Base-by-base conservation (phyloP, 2,888 invertebrate genomes). In the Platycnemis pennipes region DNA sequence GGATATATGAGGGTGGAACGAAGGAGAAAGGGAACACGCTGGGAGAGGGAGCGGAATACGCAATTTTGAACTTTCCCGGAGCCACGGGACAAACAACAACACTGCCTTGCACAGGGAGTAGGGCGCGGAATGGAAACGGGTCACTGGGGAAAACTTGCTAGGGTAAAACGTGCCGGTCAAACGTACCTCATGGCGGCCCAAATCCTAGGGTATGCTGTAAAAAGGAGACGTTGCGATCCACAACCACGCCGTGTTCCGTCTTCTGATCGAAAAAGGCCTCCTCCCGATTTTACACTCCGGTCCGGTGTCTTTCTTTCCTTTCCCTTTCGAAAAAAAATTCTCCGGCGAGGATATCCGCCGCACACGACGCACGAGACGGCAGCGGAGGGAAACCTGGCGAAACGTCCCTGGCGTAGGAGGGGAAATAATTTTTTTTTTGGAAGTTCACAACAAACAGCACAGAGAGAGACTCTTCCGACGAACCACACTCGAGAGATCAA, bases 171-270 rank as follows among this genome's bases (percentile, higher is more conserved):
- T 77, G 77, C 31, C 77, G 37, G 16, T 11, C 5, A 13, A 77
- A 77, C 77, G 13, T 77, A 77, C 77, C 77, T 77, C 77, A 77
- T 77, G 77, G 77, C 77, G 77, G 77, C 77, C 77, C 37, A 77
- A 22, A 37, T 77, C 31, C 77, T 49, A 49, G 49, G 16, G 49
- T 7, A 16, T 49, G 49, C 49, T 7, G 49, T 7, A 16, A 49
- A 49, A 49, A 49, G 49, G 49, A 16, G 49, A 49, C 7, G 49
- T 49, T 16, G 49, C 7, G 16, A n/a, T n/a, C n/a, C n/a, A n/a
- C n/a, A n/a, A n/a, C n/a, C n/a, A n/a, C n/a, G n/a, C n/a, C n/a
- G n/a, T n/a, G n/a, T n/a, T n/a, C n/a, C n/a, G n/a, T n/a, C n/a
- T n/a, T n/a, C n/a, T n/a, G n/a, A n/a, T n/a, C n/a, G n/a, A n/a